Percentiles rank a stretch among this genome's conserved stretches.
phyloP scores from a whole-genome alignment of 2,113 vertebrate species.

The Cyanoderma ruficeps region DNA sequence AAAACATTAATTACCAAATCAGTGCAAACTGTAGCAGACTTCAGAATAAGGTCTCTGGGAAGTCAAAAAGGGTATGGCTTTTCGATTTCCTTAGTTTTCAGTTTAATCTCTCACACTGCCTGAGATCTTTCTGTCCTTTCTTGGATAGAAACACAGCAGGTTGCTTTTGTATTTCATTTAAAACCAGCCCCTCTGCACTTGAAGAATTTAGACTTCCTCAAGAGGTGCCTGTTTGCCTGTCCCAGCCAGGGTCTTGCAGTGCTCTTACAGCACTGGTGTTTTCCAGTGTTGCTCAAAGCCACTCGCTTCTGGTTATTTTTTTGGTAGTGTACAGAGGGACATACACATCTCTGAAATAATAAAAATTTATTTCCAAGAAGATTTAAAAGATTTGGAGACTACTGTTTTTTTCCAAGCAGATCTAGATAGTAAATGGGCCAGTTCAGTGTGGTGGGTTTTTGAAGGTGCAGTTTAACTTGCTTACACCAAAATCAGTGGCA shows the following conservation, averaged over 20 bases:
- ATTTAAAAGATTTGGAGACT: background rate
- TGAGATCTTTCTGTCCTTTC: background rate
- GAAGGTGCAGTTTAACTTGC: background rate
- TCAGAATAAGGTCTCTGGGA: conserved; percentile 96
- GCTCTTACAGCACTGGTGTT: background rate
- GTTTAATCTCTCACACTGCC: background rate
- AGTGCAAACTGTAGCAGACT: conserved; percentile 94
- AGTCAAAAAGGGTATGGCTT: conserved; percentile 90
- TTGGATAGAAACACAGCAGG: background rate
- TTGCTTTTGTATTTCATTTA: background rate
- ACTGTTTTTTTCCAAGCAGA: background rate
- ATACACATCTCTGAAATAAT: background rate
- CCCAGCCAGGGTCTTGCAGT: too few species aligned
- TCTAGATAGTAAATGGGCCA: background rate
- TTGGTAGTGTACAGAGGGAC: background rate
- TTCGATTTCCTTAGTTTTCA: background rate
- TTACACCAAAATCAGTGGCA: rapidly evolving
- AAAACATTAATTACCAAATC: conserved; percentile 92
- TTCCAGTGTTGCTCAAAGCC: background rate
- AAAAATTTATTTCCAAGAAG: background rate
- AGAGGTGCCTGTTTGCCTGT: background rate
- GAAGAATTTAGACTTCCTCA: background rate
- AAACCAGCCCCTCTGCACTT: background rate
- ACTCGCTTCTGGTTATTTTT: rapidly evolving
- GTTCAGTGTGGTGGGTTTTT: background rate